Evolutionary conservation across 2,888 invertebrate genomes (phyloP).

Genomic region (Drosophila algonquin): DNA sequence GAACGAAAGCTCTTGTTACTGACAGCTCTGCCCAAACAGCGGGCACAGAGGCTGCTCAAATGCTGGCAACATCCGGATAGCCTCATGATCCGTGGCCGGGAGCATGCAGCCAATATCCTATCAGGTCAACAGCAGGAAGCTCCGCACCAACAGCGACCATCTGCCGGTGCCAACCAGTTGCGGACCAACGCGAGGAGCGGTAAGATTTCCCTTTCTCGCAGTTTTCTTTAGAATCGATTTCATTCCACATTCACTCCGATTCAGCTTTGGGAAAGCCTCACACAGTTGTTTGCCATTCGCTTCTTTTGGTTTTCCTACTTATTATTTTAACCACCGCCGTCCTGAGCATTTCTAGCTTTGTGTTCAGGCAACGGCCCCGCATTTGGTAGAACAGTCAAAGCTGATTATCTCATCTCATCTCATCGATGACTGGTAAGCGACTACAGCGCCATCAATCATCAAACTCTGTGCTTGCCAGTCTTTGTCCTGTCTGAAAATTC

Average conservation of each 20-base stretch:
- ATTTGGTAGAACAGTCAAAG: slow-evolving; percentile 44
- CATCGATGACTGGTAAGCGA: slow-evolving; percentile 33
- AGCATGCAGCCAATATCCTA: slow-evolving; percentile 92
- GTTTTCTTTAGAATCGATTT: neutral
- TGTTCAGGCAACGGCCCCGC: slow-evolving; percentile 42
- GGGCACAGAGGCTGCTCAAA: slow-evolving; percentile 90
- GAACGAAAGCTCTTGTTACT: slow-evolving; percentile 90
- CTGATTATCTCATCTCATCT: neutral
- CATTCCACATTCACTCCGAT: slow-evolving; percentile 18
- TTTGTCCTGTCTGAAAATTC: neutral
- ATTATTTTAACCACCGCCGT: slow-evolving; percentile 57
- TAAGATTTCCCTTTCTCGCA: slow-evolving; percentile 14
- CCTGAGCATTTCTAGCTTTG: slow-evolving; percentile 59
- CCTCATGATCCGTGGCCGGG: slow-evolving; percentile 90
- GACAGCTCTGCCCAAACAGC: slow-evolving; percentile 89
- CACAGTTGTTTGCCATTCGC: slow-evolving; percentile 60
- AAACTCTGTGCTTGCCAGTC: slow-evolving; percentile 29
- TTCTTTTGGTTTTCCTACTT: slow-evolving; percentile 69
- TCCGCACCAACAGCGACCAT: slow-evolving; percentile 71
- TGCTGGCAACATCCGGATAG: slow-evolving; percentile 91
- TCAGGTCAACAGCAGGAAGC: slow-evolving; percentile 88
- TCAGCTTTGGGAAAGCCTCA: slow-evolving; percentile 66
- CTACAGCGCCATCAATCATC: slow-evolving; percentile 1
- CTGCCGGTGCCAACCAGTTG: slow-evolving; percentile 55
- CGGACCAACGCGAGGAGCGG: slow-evolving; percentile 70